Base-by-base conservation (phyloP, 2,113 vertebrate species). In the Myrmophylax atrothorax region DNA sequence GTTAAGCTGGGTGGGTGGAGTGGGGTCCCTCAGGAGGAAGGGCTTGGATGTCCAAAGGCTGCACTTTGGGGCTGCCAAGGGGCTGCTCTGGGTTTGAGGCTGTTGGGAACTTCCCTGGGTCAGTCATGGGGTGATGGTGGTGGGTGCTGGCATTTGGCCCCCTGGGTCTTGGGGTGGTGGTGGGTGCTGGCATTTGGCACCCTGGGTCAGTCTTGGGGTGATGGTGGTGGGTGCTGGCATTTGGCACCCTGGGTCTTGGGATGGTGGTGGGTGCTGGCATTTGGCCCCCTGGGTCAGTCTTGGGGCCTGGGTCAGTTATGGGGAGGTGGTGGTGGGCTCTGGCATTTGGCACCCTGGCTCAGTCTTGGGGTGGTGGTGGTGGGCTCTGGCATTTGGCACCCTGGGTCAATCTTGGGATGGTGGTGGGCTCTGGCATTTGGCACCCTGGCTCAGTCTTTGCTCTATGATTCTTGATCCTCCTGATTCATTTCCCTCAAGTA, bases 151-250 rank as follows among this genome's bases (percentile, higher is more conserved):
- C 24, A 14, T 64, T 75, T 77, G 69, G 19, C 47, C 52, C 20
- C 33, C 26, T 53, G 50, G 31, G n/a, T 69, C 13, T n/a, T n/a
- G n/a, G n/a, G n/a, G 40, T 14, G 40, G 13, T 40, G 40, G 40
- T 40, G 40, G 40, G 38, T 10, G 9, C 38, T 38, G 38, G 38
- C 10, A 10, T 38, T 38, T 38, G 38, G 38, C 38, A 38, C 37
- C 40, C 28, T 0, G 4, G 18, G 24, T 94, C 53, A 23, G n/a
- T 77, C 33, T 10, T 0, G 0, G 38, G 12, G 8, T 46, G n/a
- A n/a, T 40, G 31, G 13, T 62, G 67, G 20, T 12, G 76, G 56
- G 53, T 0, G 5, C 66, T 64, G 35, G 28, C 23, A 17, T 64
- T 75, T 76, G 69, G 17, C 47, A 55, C 19, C 33, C 26, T 53